Evolutionary conservation across 1,140 invertebrate genomes (phyloP), one percentile per base, ranked within the genome.

Genomic region (Papilio machaon): DNA sequence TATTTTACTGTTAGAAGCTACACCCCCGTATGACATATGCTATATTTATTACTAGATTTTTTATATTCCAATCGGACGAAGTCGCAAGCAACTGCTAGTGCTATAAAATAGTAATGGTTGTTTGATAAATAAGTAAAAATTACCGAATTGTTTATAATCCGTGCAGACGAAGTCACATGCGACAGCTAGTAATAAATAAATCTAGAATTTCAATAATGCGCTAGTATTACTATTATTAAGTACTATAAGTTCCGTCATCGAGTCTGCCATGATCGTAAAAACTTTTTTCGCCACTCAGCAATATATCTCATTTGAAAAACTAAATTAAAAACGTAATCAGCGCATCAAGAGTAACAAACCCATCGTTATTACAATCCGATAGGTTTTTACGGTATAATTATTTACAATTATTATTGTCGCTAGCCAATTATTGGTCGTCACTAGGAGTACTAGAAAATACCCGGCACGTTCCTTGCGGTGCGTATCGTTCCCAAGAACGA

Each of bases 401-500:
- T 81, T 78, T 83, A 84, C 85, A 85, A 88, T 88, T 86, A 87
- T 82, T 87, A 89, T 87, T 85, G 84, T 85, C 83, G 76, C 83
- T 77, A 35, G 81, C 86, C 88, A 87, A 88, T 89, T 89, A 89
- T 85, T 86, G 86, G 79, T 81, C 73, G 86, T 80, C 83, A 82
- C 80, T 83, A 23, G 30, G 77, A 60, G 30, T 78, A 79, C 58
- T 79, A 79, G 77, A 79, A 79, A 79, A 79, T 79, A 64, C 77
- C 54, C 58, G 77, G 77, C 77, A 79, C 77, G 77, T 79, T 79
- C 77, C 77, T 79, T 58, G 79, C 88, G 86, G 86, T 87, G 85
- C 86, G 85, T 87, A 84, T 84, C 85, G 87, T 92, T 92, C 91
- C 91, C 90, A 91, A 84, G 85, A 82, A 54, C 35, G 80, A 52